These are phyloP conservation scores for Leptinotarsa texana DNA, from an alignment of 1,140 invertebrate genomes.

Conservation along the genomic window DNA sequence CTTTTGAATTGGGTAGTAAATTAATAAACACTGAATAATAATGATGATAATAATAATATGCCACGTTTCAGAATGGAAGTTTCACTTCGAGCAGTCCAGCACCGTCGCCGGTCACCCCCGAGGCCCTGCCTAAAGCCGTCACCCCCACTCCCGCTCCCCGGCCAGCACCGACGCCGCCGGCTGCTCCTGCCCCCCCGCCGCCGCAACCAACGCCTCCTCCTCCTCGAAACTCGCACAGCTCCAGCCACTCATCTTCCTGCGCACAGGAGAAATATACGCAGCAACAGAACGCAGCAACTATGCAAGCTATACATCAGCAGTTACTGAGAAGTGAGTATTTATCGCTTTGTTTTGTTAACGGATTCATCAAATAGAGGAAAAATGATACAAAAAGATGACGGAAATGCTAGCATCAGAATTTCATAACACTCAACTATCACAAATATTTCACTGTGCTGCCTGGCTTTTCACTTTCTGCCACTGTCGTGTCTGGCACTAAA, in stretches of 20 bases:
- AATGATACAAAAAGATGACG: no score
- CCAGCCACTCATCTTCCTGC: slow-evolving; percentile 52
- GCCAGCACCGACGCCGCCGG: slow-evolving; percentile 55
- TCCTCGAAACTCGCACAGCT: slow-evolving; percentile 42
- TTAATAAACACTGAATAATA: no score
- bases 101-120: slow-evolving; percentile 53
- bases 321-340: slow-evolving; percentile 67
- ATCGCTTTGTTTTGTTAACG: no score
- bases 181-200: slow-evolving; percentile 40
- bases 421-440: no score
- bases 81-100: slow-evolving; percentile 55
- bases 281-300: slow-evolving; percentile 67
- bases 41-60: no score
- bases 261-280: slow-evolving; percentile 69
- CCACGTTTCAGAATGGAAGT: slow-evolving; percentile 48
- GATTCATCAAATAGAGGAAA: no score
- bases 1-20: no score
- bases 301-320: slow-evolving; percentile 80
- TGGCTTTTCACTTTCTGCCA: no score
- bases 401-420: no score
- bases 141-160: slow-evolving; percentile 61
- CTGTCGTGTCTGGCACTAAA: no score
- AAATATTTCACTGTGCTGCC: no score
- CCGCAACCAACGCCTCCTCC: slow-evolving; percentile 33
- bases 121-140: slow-evolving; percentile 61